These are phyloP conservation scores for Ptyas mucosa DNA, from an alignment of 2,113 vertebrate genomes.

Conservation along the genomic window DNA sequence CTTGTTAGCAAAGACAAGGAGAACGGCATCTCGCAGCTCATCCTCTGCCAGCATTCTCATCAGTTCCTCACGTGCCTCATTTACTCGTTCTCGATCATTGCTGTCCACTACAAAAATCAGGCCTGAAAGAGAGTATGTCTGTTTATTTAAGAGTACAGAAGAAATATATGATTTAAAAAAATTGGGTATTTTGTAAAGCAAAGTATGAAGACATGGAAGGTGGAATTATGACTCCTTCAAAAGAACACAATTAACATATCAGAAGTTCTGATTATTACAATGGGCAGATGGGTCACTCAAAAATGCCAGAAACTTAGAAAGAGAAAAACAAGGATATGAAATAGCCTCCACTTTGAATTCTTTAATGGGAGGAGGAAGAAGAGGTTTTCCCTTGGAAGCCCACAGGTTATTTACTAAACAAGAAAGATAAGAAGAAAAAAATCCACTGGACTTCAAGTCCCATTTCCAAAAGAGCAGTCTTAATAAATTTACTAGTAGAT, in stretches of 20 bases:
- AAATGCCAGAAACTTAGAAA: neutral
- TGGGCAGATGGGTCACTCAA: neutral
- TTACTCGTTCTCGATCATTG: conserved; percentile 93
- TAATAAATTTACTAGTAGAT: neutral
- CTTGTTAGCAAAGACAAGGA: conserved; percentile 95
- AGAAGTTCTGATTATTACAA: neutral
- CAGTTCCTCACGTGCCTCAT: conserved; percentile 92
- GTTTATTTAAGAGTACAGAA: neutral
- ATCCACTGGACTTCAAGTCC: neutral
- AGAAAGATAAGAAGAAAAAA: neutral
- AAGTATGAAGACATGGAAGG: neutral
- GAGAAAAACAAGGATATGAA: neutral
- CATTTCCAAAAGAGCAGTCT: neutral
- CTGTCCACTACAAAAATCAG: conserved; percentile 98
- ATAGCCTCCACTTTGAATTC: neutral
- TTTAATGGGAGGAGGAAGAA: neutral
- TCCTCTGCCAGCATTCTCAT: conserved; percentile 98
- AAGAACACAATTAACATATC: neutral
- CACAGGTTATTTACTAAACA: neutral
- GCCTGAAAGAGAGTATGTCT: conserved; percentile 63
- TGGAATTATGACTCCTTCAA: neutral
- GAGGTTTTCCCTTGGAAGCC: neutral
- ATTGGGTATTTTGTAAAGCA: neutral
- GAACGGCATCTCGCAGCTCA: conserved; percentile 90
- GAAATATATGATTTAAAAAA: neutral